Conservation (phyloP, 2,797 vertebrate genomes). For the Falco columbarius region DNA sequence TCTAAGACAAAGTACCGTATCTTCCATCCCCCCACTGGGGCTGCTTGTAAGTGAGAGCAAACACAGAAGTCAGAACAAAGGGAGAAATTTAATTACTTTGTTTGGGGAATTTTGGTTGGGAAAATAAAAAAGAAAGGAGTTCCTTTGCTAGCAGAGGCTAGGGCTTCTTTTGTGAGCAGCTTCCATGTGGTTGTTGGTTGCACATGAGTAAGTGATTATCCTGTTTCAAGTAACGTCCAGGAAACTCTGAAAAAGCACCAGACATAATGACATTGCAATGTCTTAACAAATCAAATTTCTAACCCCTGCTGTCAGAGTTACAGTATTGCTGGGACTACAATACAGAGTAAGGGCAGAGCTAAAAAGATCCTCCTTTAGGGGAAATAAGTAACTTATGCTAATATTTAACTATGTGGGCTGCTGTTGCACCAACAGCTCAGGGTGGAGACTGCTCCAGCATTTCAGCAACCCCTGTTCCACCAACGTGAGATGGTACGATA, state of each 20-base stretch:
- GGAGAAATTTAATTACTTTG: neutral
- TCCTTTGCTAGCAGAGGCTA: constrained; percentile 19
- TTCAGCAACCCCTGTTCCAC: neutral
- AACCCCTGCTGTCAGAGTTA: constrained; percentile 23
- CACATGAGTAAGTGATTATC: constrained; percentile 62
- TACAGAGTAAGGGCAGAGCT: neutral
- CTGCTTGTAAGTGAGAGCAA: neutral
- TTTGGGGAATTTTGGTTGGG: neutral
- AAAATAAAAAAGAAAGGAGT: constrained; percentile 13
- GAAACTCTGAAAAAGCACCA: constrained; percentile 48
- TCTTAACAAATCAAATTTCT: constrained; percentile 40
- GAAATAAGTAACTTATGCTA: neutral
- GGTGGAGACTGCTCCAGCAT: neutral
- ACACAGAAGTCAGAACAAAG: neutral
- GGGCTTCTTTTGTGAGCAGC: neutral
- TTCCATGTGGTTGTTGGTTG: neutral
- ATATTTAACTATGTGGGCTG: neutral
- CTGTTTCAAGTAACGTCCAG: constrained; percentile 35
- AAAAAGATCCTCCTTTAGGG: neutral
- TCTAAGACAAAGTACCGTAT: neutral
- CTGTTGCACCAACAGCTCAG: neutral
- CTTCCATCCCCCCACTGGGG: neutral
- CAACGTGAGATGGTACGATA: fast-evolving
- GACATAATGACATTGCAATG: constrained; percentile 34
- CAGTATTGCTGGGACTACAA: neutral